A percentile compares a stretch with the other conserved stretches of the same genome.
These are phyloP conservation scores for Caenorhabditis japonica DNA, from an alignment of 2,888 invertebrate species.

Conservation along the genomic window DNA sequence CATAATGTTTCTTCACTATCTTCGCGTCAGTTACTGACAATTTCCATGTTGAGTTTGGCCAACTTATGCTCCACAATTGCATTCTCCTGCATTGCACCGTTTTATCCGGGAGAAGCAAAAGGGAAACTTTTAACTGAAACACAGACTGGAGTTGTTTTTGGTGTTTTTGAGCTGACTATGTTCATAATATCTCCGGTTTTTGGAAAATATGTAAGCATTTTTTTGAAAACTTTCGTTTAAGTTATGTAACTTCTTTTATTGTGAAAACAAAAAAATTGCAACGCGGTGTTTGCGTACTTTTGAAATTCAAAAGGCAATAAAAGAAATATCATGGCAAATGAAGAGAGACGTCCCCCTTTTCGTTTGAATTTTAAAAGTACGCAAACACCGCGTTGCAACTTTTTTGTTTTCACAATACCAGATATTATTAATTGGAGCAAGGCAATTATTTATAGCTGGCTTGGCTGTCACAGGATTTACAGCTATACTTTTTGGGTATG, in stretches of 20 bases:
- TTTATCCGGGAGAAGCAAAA: slow-evolving; percentile 75
- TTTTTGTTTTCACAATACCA: too few relatives aligned
- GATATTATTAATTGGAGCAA: slow-evolving; percentile 86
- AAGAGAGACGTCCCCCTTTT: too few relatives aligned
- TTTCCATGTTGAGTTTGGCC: slow-evolving; percentile 75
- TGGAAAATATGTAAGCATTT: slow-evolving; percentile 74
- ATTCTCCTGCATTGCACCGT: slow-evolving; percentile 77
- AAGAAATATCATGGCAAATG: too few relatives aligned
- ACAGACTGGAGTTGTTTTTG: slow-evolving; percentile 77
- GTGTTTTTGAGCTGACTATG: slow-evolving; percentile 76
- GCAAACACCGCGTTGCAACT: too few relatives aligned
- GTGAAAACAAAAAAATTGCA: neutral
- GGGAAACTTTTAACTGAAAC: slow-evolving; percentile 73
- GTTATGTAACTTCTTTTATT: neutral
- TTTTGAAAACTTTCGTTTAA: slow-evolving; percentile 1
- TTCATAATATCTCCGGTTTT: slow-evolving; percentile 76
- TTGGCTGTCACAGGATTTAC: slow-evolving; percentile 88
- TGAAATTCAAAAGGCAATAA: too few relatives aligned
- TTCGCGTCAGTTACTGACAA: slow-evolving; percentile 66
- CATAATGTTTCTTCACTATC: slow-evolving; percentile 8
- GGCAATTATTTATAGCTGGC: slow-evolving; percentile 86
- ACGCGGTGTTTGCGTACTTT: too few relatives aligned
- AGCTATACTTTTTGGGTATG: slow-evolving; percentile 85
- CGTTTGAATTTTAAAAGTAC: too few relatives aligned
- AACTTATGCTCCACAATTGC: slow-evolving; percentile 76